Conservation (phyloP, 2,888 invertebrate species). For the Papilio gigon region DNA sequence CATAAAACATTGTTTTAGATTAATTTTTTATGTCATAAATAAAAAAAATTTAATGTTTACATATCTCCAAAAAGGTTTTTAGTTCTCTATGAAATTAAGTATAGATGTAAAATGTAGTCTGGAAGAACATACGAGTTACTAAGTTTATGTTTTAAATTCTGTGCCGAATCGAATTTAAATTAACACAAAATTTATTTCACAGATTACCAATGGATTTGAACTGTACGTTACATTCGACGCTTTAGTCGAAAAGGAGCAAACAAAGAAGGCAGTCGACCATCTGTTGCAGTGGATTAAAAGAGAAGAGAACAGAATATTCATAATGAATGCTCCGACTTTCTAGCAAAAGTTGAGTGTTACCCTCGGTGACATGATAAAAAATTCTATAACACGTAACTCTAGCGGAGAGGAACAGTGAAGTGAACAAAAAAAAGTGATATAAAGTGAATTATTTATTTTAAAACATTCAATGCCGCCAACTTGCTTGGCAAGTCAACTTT, state of each 20-base stretch:
- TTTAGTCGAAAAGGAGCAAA: constrained; percentile 91
- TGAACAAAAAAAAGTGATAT: constrained; percentile 28
- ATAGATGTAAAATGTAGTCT: no score
- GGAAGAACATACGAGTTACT: no score
- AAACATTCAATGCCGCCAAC: neutral
- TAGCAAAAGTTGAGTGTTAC: constrained; percentile 72
- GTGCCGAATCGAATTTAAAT: no score
- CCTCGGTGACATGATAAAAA: constrained; percentile 63
- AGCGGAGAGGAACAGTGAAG: constrained; percentile 52
- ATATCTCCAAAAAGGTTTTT: no score
- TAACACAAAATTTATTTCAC: constrained; percentile 48
- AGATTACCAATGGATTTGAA: constrained; percentile 95
- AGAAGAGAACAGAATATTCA: constrained; percentile 95
- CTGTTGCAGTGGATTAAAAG: constrained; percentile 96
- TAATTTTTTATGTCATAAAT: no score
- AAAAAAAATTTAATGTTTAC: no score
- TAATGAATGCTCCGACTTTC: constrained; percentile 91
- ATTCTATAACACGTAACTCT: constrained; percentile 57
- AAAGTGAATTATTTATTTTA: constrained; percentile 12
- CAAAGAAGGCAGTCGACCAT: constrained; percentile 93
- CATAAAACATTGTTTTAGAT: no score
- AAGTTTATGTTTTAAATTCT: no score
- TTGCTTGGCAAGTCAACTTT: neutral
- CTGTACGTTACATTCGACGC: constrained; percentile 96
- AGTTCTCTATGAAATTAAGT: no score